Conservation (phyloP, 2,797 vertebrate genomes). For the Naso thynnoides region DNA sequence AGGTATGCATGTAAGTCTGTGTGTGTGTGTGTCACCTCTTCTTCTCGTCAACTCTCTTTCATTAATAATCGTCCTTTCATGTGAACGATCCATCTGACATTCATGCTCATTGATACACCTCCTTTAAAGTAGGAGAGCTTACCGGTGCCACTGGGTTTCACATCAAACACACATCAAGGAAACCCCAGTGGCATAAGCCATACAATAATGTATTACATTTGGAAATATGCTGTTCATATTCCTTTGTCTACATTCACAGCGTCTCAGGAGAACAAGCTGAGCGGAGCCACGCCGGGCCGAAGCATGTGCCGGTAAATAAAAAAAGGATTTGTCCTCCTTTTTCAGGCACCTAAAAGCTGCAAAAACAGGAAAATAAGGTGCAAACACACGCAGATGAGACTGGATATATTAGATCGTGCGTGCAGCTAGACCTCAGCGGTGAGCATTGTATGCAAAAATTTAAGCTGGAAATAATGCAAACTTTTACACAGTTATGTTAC, state of each 20-base stretch:
- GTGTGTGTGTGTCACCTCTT: constrained; percentile 10
- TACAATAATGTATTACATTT: constrained; percentile 36
- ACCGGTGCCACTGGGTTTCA: constrained; percentile 29
- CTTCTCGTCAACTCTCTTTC: constrained; percentile 48
- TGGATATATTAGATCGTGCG: constrained; percentile 29
- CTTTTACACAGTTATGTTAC: not conserved
- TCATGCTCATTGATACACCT: constrained; percentile 35
- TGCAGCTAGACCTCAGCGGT: not conserved
- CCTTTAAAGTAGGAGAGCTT: constrained; percentile 43
- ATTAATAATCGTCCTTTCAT: constrained; percentile 55
- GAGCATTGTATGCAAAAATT: constrained; percentile 46
- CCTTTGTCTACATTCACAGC: constrained; percentile 35
- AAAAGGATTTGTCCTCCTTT: constrained; percentile 44
- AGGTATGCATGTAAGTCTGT: constrained; percentile 15
- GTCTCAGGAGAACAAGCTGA: constrained; percentile 30
- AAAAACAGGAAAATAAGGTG: constrained; percentile 25
- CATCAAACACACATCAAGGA: constrained; percentile 61
- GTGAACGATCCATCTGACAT: constrained; percentile 44
- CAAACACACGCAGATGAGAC: constrained; percentile 53
- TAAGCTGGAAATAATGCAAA: constrained; percentile 26
- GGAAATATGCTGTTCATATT: constrained; percentile 36
- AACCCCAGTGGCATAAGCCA: constrained; percentile 31
- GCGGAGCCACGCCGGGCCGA: constrained; percentile 25
- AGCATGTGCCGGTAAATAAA: constrained; percentile 45
- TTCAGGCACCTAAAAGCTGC: constrained; percentile 25